Evolutionary conservation across 2,797 vertebrate genomes (phyloP), one percentile per base, ranked within the genome.

Genomic region (Coregonus sp.): DNA sequence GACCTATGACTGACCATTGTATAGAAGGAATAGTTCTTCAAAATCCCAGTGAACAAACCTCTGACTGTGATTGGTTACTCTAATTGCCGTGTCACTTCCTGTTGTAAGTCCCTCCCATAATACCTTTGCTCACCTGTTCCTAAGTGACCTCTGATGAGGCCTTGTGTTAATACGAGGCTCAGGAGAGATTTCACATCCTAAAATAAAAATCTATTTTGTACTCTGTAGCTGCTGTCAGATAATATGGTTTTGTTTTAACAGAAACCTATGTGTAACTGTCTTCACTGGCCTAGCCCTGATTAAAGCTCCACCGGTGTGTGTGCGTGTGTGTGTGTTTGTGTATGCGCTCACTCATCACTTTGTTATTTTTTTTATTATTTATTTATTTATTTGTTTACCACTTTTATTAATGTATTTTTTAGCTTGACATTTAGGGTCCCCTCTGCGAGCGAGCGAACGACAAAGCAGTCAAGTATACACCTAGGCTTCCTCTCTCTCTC

Each of bases 231-330:
- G 94, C 95, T 97, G 96, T 96, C 96, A 96, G 94, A 92, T 95
- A 90, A 94, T 94, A 95, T 97, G 96, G 97, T 98, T 96, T 96
- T 93, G 92, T 95, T 96, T 97, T 92, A 89, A 96, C 97, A 96
- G 96, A 96, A 96, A 96, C 87, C 90, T 79, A 67, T 16, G 87
- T 87, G 72, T 84, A 88, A 89, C 89, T 85, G 89, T 93, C 88
- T 92, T 91, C 78, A 67, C 84, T 87, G 91, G 90, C 89, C 90
- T 3, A 11, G 84, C 88, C 88, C 91, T 93, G 91, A 92, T 92
- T 92, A 80, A 92, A 84, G 80, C 86, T 90, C 82, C 81, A 86
- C 92, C 91, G 65, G 11, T 35, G 71, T 59, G 4, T 74, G 51
- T 73, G 51, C 40, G 80, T 81, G 75, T 75, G 68, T 75, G 63